A percentile compares a stretch with the other conserved stretches of the same genome.
Evolutionary conservation across 2,113 vertebrate species (phyloP).

Genomic region (Manacus vitellinus): DNA sequence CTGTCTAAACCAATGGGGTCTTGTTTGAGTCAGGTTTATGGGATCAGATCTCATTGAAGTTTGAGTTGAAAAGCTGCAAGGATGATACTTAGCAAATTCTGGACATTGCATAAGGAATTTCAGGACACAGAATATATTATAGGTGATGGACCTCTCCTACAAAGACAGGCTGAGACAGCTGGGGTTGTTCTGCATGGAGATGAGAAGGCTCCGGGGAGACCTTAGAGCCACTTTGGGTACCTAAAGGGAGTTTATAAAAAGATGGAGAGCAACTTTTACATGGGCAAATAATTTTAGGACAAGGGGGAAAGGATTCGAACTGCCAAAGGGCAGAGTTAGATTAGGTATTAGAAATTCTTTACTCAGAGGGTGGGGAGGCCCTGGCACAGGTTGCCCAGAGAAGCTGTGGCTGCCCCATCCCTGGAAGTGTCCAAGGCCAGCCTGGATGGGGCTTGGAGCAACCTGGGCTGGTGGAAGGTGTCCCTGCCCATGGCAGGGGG

Average conservation of each 20-base stretch:
- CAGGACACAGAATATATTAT: background rate
- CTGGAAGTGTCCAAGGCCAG: background rate
- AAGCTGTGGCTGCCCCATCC: background rate
- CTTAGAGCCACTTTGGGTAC: background rate
- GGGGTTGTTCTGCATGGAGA: background rate
- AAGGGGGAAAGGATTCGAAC: background rate
- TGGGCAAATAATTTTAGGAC: background rate
- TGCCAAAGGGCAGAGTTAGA: background rate
- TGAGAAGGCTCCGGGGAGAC: too few species aligned
- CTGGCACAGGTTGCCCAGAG: background rate
- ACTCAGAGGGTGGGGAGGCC: fast-evolving
- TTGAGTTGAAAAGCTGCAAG: background rate
- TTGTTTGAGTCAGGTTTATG: fast-evolving
- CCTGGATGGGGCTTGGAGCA: fast-evolving
- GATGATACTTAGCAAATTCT: background rate
- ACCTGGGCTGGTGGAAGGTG: fast-evolving
- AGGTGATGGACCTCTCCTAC: background rate
- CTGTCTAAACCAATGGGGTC: background rate
- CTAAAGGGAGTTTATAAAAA: background rate
- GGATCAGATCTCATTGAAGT: background rate
- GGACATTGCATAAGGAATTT: background rate
- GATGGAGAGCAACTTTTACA: background rate
- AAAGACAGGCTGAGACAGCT: background rate
- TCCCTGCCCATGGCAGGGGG: background rate
- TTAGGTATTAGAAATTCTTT: background rate